A percentile compares a stretch with the other conserved stretches of the same genome.
phyloP scores from a whole-genome alignment of 2,113 vertebrate genomes.

The Daubentonia madagascariensis region DNA sequence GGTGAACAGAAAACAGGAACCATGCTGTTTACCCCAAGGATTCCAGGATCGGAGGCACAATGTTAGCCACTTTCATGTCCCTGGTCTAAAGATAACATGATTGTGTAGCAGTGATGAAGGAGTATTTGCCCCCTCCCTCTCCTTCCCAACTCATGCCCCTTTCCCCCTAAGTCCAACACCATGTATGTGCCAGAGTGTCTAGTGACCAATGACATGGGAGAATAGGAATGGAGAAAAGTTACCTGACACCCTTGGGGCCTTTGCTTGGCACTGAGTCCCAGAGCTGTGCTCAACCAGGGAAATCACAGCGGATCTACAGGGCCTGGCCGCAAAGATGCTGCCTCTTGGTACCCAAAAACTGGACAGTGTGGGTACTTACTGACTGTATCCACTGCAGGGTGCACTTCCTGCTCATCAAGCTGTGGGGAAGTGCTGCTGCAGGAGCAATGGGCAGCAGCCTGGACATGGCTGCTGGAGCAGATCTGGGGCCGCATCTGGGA shows the following conservation, averaged over 20 bases:
- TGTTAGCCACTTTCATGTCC: not conserved
- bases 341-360: not conserved
- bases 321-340: not conserved
- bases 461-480: constrained; percentile 81
- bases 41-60: not conserved
- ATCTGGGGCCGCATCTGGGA: constrained; percentile 73
- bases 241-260: not conserved
- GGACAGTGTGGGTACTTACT: constrained; percentile 78
- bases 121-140: not conserved
- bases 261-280: not conserved
- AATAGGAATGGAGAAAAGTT: not conserved
- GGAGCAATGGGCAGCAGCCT: constrained; percentile 83
- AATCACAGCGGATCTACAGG: not conserved
- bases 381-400: constrained; percentile 79
- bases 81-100: not conserved
- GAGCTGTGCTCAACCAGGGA: not conserved
- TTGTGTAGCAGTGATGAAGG: not conserved
- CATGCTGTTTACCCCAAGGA: not conserved
- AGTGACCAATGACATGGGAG: not conserved
- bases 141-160: not conserved
- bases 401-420: constrained; percentile 82
- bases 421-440: constrained; percentile 83
- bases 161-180: not conserved
- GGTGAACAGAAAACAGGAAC: not conserved
- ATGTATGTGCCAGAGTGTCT: not conserved